phyloP scores from a whole-genome alignment of 2,888 invertebrate species.

The Automeris io region DNA sequence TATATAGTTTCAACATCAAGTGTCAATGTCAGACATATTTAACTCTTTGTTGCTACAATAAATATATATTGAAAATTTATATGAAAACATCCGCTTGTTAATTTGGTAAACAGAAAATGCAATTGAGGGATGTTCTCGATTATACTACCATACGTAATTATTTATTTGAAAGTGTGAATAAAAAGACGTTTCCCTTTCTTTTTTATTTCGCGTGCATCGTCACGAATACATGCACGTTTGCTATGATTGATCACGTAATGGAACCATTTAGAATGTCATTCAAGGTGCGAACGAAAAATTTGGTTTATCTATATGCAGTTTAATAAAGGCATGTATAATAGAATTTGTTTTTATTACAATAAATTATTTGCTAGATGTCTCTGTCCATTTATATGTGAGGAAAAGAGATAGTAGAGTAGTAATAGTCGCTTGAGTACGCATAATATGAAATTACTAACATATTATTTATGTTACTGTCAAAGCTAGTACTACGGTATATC shows the following conservation, averaged over 20 bases:
- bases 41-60: too few relatives aligned
- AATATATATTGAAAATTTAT: too few relatives aligned
- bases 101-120: neutral
- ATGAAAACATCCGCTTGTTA: too few relatives aligned
- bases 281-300: neutral
- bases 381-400: slow-evolving; percentile 15
- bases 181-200: slow-evolving; percentile 15
- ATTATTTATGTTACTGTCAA: too few relatives aligned
- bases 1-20: too few relatives aligned
- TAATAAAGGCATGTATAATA: neutral
- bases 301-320: neutral
- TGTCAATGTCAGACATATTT: too few relatives aligned
- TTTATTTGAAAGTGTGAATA: slow-evolving; percentile 8
- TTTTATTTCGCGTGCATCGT: slow-evolving; percentile 18
- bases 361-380: slow-evolving; percentile 11
- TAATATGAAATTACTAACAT: too few relatives aligned
- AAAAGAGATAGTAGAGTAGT: slow-evolving; percentile 20
- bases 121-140: slow-evolving; percentile 6
- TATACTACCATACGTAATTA: slow-evolving; percentile 16
- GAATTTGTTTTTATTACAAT: neutral
- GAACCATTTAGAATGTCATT: neutral
- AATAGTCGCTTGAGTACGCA: slow-evolving; percentile 38
- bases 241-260: slow-evolving; percentile 7
- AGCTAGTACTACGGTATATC: too few relatives aligned
- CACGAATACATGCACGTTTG: slow-evolving; percentile 4